A percentile compares a stretch with the other conserved stretches of the same genome.
phyloP scores from a whole-genome alignment of 2,797 vertebrate species.

The Galago senegalensis region DNA sequence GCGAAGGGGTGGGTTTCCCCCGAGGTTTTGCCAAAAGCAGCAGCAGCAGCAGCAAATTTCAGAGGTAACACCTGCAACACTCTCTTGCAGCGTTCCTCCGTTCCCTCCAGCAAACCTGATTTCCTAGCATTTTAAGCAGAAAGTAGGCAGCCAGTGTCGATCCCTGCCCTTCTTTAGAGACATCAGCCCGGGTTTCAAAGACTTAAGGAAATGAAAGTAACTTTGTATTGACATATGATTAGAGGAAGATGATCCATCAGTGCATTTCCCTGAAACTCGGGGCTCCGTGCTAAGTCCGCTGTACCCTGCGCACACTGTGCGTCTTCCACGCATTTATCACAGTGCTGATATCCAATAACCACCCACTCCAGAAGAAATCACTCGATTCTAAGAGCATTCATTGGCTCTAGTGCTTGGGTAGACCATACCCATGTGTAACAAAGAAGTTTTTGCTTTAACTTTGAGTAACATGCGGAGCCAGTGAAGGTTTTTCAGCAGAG shows the following conservation, averaged over 20 bases:
- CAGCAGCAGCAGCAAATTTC: not conserved
- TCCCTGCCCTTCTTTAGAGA: not conserved
- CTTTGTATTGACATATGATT: not conserved
- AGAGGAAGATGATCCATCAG: not conserved
- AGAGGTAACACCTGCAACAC: not conserved
- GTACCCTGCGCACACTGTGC: no score
- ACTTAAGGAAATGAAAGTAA: not conserved
- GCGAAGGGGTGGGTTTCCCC: not conserved
- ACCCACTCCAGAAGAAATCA: not conserved
- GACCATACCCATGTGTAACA: not conserved
- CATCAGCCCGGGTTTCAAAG: not conserved
- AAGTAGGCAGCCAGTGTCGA: not conserved
- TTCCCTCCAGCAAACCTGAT: not conserved
- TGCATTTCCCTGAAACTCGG: no score
- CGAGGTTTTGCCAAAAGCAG: not conserved
- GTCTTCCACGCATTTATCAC: no score
- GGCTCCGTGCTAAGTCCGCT: no score
- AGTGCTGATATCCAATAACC: not conserved
- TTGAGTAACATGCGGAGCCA: not conserved
- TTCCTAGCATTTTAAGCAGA: conserved; percentile 30
- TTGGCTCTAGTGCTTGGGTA: not conserved
- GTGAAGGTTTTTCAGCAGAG: not conserved
- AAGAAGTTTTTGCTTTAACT: not conserved
- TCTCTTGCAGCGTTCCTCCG: not conserved
- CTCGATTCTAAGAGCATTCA: not conserved